These are phyloP conservation scores for Trematomus bernacchii DNA, from an alignment of 2,797 vertebrate species.

Conservation along the genomic window DNA sequence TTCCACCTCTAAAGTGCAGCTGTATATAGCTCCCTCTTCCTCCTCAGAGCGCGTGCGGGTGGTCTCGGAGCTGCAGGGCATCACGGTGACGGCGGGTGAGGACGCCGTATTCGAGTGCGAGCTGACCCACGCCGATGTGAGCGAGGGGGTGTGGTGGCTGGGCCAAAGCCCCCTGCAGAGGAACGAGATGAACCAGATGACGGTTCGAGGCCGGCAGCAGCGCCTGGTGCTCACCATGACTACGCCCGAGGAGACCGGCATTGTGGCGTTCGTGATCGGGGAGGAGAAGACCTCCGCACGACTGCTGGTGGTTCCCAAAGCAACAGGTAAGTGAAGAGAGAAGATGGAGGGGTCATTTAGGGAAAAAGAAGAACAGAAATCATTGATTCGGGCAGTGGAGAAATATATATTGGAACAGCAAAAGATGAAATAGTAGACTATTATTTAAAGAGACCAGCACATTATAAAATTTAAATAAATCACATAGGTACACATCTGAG, in stretches of 20 bases:
- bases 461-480: too few relatives aligned
- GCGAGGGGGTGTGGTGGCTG: conserved; percentile 93
- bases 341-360: too few relatives aligned
- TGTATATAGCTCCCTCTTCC: conserved; percentile 49
- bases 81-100: conserved; percentile 92
- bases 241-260: conserved; percentile 86
- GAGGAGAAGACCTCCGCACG: conserved; percentile 84
- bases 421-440: too few relatives aligned
- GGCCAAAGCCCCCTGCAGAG: conserved; percentile 91
- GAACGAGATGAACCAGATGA: conserved; percentile 92
- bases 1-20: conserved; percentile 49
- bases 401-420: too few relatives aligned
- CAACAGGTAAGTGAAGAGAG: conserved; percentile 74
- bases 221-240: conserved; percentile 86
- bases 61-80: conserved; percentile 86
- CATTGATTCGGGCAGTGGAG: too few relatives aligned
- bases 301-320: conserved; percentile 86
- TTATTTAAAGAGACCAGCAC: too few relatives aligned
- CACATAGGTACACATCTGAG: too few relatives aligned
- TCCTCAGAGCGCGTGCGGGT: conserved; percentile 84
- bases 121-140: conserved; percentile 88
- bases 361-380: too few relatives aligned
- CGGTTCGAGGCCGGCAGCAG: conserved; percentile 76
- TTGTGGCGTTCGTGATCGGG: conserved; percentile 86
- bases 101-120: conserved; percentile 93